Evolutionary conservation across 2,888 invertebrate species (phyloP), one percentile per base, ranked within the genome.

Genomic region (Philonicus albiceps): DNA sequence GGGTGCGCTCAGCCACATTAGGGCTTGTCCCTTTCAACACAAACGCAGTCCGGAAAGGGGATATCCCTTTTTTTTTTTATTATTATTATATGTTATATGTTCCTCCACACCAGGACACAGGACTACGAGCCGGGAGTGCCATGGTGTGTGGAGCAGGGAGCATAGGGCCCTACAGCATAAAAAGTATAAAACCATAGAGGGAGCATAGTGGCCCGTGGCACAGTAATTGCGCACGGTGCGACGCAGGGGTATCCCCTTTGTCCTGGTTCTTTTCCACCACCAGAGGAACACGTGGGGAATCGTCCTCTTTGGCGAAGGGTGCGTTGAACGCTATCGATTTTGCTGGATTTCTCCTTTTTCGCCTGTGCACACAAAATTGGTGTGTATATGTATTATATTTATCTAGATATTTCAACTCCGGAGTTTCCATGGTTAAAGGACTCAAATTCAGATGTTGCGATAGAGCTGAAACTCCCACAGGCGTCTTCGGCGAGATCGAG

Each of bases 301-400:
- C 78, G 53, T 78, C 78, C 49, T 40, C 30, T 78, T 64, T 30
- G 78, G 22, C 30, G 78, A 49, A 78, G 78, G 78, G 78, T 78
- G 78, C 78, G 78, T 78, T 78, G 78, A 78, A 78, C 78, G 78
- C 49, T 78, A 78, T 78, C 78, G 78, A 78, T 78, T 78, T 64
- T 78, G 30, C 49, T 78, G 78, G 49, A 78, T 49, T 64, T 78
- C 78, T 49, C 78, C 78, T 78, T 78, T 78, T 78, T 49, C 27
- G 27, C 2, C 8, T 19, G 8, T 64, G 19, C 19, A 64, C 27
- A 27, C 64, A 64, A 22, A 27, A 2, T 43, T 16, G 40, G 40
- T 43, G 16, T 43, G 3, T 43, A 3, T 43, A 11, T 43, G 40
- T 3, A 64, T n/a, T 5, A n/a, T 53, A 53, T 64, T 8, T 8